These are phyloP conservation scores for Hippoglossus hippoglossus DNA, from an alignment of 2,797 vertebrate genomes.

Conservation along the genomic window DNA sequence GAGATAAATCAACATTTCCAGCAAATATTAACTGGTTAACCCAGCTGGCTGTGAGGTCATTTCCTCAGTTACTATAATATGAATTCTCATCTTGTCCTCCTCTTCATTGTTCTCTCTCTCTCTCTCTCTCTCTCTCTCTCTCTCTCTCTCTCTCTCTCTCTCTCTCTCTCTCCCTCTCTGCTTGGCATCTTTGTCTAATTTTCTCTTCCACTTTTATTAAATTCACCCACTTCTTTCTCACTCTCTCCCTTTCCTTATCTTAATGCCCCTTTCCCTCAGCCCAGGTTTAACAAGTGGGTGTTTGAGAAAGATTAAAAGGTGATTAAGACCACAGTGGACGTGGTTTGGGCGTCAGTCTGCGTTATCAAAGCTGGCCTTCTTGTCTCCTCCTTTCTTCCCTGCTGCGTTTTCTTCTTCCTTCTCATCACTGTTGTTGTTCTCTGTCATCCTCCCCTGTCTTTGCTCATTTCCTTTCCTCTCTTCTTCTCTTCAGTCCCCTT, in stretches of 20 bases:
- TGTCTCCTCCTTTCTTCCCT: slow-evolving; percentile 31
- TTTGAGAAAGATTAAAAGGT: slow-evolving; percentile 48
- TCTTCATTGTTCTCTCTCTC: too few relatives aligned
- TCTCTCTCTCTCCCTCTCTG: slow-evolving; percentile 4
- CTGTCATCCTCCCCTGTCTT: slow-evolving; percentile 18
- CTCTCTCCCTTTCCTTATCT: slow-evolving; percentile 7
- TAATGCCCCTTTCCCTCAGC: slow-evolving; percentile 18
- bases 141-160: slow-evolving; percentile 1
- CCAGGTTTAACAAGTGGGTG: slow-evolving; percentile 36
- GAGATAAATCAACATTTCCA: too few relatives aligned
- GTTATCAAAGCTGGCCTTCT: slow-evolving; percentile 42
- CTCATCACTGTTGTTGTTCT: slow-evolving; percentile 26
- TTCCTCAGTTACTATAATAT: neutral
- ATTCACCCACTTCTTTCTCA: neutral
- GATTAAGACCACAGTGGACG: slow-evolving; percentile 56
- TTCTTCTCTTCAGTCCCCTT: slow-evolving; percentile 32
- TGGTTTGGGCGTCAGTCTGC: slow-evolving; percentile 47
- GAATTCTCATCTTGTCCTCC: too few relatives aligned
- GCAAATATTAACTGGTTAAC: neutral
- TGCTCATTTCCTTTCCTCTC: slow-evolving; percentile 55
- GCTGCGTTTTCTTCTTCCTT: slow-evolving; percentile 4
- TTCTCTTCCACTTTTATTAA: neutral
- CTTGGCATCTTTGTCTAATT: slow-evolving; percentile 20
- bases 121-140: neutral
- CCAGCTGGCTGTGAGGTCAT: slow-evolving; percentile 14